A percentile compares a stretch with the other conserved stretches of the same genome.
phyloP scores from a whole-genome alignment of 2,888 invertebrate genomes.

The Cryptocephalus primarius region DNA sequence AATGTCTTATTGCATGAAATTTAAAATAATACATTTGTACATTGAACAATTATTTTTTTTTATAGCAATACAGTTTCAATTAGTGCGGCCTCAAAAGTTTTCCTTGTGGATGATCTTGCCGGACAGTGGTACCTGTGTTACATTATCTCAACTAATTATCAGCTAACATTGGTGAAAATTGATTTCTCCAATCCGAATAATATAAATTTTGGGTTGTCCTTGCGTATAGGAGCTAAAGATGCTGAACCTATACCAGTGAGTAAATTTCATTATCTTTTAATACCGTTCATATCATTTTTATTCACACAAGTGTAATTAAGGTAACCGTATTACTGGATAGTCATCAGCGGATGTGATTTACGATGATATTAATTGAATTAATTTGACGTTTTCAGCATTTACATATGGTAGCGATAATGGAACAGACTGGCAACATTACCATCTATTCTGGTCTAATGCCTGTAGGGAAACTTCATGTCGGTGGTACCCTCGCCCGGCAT shows the following conservation, averaged over 20 bases:
- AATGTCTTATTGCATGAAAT: constrained; percentile 2
- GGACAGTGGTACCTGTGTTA: constrained; percentile 80
- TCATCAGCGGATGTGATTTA: no score
- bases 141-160: constrained; percentile 50
- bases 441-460: constrained; percentile 74
- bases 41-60: constrained; percentile 1
- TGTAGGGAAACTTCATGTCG: constrained; percentile 76
- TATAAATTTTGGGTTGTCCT: constrained; percentile 64
- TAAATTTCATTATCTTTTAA: no score
- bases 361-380: neutral
- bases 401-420: constrained; percentile 75
- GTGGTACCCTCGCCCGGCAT: constrained; percentile 53
- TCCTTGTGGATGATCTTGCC: constrained; percentile 75
- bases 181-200: constrained; percentile 55
- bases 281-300: no score
- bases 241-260: constrained; percentile 65
- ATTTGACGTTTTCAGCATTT: constrained; percentile 42
- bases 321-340: no score
- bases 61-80: constrained; percentile 34
- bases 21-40: neutral
- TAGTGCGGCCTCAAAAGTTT: constrained; percentile 62
- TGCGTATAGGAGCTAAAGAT: constrained; percentile 70
- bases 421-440: constrained; percentile 64
- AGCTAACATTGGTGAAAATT: constrained; percentile 57
- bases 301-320: no score